phyloP scores from a whole-genome alignment of 2,797 vertebrate species.

The Betta splendens region DNA sequence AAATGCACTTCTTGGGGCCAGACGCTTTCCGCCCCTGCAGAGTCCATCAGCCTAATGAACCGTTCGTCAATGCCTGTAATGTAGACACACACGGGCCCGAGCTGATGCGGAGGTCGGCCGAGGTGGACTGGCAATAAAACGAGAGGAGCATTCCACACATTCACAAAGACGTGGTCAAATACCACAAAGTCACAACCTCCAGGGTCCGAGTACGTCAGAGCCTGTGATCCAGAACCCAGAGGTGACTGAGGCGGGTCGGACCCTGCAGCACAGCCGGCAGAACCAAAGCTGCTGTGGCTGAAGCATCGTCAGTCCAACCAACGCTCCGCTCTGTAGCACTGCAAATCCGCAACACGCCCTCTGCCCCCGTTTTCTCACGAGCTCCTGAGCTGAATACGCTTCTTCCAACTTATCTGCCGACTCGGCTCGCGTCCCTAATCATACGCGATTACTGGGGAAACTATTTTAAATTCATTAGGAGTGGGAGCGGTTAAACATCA shows the following conservation, averaged over 20 bases:
- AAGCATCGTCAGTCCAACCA: not conserved
- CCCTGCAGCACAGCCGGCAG: not conserved
- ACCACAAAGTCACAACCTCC: not conserved
- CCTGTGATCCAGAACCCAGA: not conserved
- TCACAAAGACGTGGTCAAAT: conserved; percentile 1
- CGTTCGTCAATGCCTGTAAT: conserved; percentile 73
- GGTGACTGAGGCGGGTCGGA: conserved; percentile 1
- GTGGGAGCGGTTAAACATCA: not conserved
- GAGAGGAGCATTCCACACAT: conserved; percentile 22
- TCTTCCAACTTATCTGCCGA: not conserved
- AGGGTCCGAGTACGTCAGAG: not conserved
- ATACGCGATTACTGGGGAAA: conserved; percentile 2
- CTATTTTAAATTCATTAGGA: not conserved
- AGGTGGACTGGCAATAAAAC: conserved; percentile 50
- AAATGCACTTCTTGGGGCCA: conserved; percentile 49
- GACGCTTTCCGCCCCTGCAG: conserved; percentile 38
- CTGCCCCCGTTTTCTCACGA: not conserved
- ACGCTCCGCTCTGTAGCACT: not conserved
- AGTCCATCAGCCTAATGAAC: conserved; percentile 75
- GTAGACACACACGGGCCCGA: conserved; percentile 31
- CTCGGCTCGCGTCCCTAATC: not conserved
- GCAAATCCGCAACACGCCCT: conserved; percentile 1
- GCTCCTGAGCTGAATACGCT: not conserved
- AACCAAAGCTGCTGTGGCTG: not conserved
- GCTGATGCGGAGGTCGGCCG: conserved; percentile 51